A percentile compares a stretch with the other conserved stretches of the same genome.
phyloP scores from a whole-genome alignment of 2,888 invertebrate genomes.

The Pocota personata region DNA sequence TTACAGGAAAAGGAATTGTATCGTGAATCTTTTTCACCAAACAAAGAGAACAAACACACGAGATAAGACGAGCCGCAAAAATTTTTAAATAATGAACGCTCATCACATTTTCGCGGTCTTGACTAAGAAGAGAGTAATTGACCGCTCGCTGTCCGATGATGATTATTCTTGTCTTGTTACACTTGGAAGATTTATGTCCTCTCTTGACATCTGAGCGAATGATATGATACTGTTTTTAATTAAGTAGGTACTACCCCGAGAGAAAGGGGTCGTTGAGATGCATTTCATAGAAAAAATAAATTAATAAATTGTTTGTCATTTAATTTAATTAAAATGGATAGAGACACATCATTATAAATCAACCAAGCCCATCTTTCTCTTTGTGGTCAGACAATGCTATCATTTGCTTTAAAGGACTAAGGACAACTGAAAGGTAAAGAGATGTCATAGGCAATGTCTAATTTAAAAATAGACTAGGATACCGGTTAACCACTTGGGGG shows the following conservation, averaged over 20 bases:
- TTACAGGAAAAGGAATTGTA: background rate
- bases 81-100: background rate
- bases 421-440: background rate
- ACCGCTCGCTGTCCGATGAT: background rate
- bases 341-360: background rate
- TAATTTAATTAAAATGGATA: background rate
- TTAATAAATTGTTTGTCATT: background rate
- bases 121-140: conserved; percentile 26
- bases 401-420: background rate
- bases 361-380: background rate
- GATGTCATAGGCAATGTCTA: background rate
- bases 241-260: background rate
- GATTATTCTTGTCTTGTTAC: conserved; percentile 34
- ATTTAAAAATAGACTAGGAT: background rate
- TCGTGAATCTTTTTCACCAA: background rate
- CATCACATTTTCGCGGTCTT: background rate
- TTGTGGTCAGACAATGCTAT: background rate
- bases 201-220: conserved; percentile 36
- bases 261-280: background rate
- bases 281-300: background rate
- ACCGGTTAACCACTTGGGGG: conserved; percentile 20
- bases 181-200: conserved; percentile 37
- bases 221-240: conserved; percentile 15
- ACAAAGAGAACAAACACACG: background rate
- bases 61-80: background rate